phyloP scores from a whole-genome alignment of 2,113 vertebrate genomes.

The Neofelis nebulosa region DNA sequence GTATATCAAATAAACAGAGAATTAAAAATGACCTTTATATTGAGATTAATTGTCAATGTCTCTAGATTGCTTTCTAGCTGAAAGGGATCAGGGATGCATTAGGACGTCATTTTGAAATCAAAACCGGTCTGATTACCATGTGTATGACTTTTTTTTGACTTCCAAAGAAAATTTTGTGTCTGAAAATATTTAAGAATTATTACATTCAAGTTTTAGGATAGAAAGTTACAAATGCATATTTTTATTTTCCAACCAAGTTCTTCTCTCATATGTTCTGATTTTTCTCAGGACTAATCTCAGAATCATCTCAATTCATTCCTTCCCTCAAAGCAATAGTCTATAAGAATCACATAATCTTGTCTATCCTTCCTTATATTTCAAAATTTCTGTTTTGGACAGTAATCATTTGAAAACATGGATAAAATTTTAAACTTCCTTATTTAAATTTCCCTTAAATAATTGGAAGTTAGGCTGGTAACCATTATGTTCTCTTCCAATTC shows the following conservation, averaged over 20 bases:
- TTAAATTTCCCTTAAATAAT: not conserved
- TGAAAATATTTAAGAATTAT: slow-evolving; percentile 44
- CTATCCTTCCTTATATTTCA: not conserved
- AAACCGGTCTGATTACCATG: not conserved
- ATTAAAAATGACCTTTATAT: not conserved
- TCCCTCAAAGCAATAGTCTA: not conserved
- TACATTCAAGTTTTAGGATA: not conserved
- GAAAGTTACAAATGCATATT: not conserved
- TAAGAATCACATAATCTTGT: slow-evolving; percentile 17
- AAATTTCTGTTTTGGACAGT: slow-evolving; percentile 5
- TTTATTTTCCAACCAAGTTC: slow-evolving; percentile 39
- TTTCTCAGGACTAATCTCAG: slow-evolving; percentile 43
- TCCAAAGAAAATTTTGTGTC: not conserved
- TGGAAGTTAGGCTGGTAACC: not conserved
- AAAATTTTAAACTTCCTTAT: slow-evolving; percentile 45
- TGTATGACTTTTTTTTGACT: not conserved
- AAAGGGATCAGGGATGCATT: not conserved
- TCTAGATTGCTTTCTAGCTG: slow-evolving; percentile 4
- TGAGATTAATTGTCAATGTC: not conserved
- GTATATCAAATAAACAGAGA: not conserved
- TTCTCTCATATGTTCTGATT: slow-evolving; percentile 38
- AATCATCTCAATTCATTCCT: slow-evolving; percentile 28
- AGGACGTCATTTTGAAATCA: not conserved
- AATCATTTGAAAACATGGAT: not conserved
- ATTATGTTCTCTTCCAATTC: not conserved